Conservation (phyloP, 2,797 vertebrate species). For the Spinibarbus caldwelli region DNA sequence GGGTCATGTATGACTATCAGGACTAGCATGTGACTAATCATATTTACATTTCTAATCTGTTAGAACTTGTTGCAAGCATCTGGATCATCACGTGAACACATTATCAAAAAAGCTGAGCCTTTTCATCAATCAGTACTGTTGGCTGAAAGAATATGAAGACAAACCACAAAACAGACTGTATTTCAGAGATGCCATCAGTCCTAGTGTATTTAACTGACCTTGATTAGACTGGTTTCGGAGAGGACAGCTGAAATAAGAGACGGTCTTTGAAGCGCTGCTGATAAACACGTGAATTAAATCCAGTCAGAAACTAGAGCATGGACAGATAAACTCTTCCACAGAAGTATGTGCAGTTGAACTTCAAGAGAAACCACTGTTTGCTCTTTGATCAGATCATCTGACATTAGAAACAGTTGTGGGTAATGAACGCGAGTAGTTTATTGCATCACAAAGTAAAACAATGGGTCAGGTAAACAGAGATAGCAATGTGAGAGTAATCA, state of each 20-base stretch:
- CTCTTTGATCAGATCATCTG: slow-evolving; percentile 12
- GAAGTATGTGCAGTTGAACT: neutral
- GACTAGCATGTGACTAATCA: slow-evolving; percentile 2
- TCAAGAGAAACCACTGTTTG: slow-evolving; percentile 11
- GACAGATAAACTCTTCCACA: neutral
- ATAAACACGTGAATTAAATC: neutral
- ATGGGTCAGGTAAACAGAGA: slow-evolving; percentile 5
- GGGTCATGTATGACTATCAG: neutral
- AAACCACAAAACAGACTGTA: neutral
- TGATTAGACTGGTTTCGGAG: neutral
- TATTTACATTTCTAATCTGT: neutral
- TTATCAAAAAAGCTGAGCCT: neutral
- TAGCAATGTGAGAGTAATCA: neutral
- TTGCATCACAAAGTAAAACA: slow-evolving; percentile 19
- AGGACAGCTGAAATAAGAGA: slow-evolving; percentile 21
- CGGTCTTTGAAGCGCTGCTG: neutral
- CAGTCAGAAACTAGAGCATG: neutral
- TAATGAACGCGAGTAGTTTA: neutral
- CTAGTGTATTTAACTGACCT: neutral
- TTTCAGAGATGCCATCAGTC: neutral
- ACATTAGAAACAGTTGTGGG: slow-evolving; percentile 3
- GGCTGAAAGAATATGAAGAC: neutral
- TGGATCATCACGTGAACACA: neutral
- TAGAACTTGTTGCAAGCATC: slow-evolving; percentile 15
- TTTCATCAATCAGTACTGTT: too few species aligned